A percentile compares a stretch with the other conserved stretches of the same genome.
Conservation (phyloP, 2,888 invertebrate genomes). For the Empis livida region DNA sequence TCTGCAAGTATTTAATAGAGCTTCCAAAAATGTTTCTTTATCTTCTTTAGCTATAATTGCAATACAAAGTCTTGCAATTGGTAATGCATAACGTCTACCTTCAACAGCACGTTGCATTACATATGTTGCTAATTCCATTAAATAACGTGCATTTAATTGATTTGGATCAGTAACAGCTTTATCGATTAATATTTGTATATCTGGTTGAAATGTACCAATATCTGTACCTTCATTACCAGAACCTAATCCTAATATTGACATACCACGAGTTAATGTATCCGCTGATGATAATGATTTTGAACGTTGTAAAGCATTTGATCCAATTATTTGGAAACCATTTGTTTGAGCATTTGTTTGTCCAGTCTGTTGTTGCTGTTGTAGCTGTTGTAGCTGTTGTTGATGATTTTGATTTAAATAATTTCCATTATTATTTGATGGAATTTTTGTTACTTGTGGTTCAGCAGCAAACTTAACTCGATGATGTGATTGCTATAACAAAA, state of each 20-base stretch:
- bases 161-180: constrained; percentile 75
- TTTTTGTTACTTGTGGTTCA: constrained; percentile 25
- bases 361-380: not conserved
- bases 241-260: constrained; percentile 49
- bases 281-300: constrained; percentile 72
- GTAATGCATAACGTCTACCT: constrained; percentile 59
- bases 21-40: constrained; percentile 79
- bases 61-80: constrained; percentile 74
- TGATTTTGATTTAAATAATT: constrained; percentile 14
- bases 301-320: constrained; percentile 42
- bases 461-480: constrained; percentile 36
- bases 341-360: no score
- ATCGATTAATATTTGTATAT: constrained; percentile 60
- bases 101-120: constrained; percentile 71
- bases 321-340: not conserved
- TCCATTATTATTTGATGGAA: constrained; percentile 11
- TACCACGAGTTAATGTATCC: constrained; percentile 53
- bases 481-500: constrained; percentile 11
- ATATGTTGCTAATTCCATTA: constrained; percentile 77
- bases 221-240: constrained; percentile 61
- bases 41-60: constrained; percentile 78
- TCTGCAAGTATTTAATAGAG: constrained; percentile 76
- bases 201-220: constrained; percentile 58
- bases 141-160: constrained; percentile 53
- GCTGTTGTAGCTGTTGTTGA: constrained; percentile 16